These are phyloP conservation scores for Urechis unicinctus DNA, from an alignment of 2,888 invertebrate genomes.

Conservation along the genomic window DNA sequence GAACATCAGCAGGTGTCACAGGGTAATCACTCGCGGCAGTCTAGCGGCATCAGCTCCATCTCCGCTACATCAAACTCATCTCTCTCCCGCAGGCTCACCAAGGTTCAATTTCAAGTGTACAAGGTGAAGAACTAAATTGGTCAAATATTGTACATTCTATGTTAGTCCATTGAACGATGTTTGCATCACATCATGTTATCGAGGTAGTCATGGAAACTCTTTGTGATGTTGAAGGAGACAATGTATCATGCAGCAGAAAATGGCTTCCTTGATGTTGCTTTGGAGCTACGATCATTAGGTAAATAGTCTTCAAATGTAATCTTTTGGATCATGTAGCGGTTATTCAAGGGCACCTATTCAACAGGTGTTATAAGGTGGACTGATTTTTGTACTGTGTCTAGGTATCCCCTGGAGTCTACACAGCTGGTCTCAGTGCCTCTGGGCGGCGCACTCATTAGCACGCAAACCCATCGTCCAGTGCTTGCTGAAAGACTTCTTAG, in stretches of 20 bases:
- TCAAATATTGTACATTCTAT: too few species aligned
- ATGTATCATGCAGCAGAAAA: constrained; percentile 92
- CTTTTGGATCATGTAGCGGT: too few species aligned
- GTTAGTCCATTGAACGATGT: neutral
- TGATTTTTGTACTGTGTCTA: too few species aligned
- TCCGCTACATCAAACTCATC: neutral
- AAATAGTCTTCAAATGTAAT: too few species aligned
- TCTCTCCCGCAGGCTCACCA: neutral
- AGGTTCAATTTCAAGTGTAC: neutral
- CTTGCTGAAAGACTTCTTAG: constrained; percentile 79
- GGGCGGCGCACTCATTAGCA: constrained; percentile 77
- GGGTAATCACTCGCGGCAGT: too few species aligned
- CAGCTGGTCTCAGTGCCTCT: constrained; percentile 84
- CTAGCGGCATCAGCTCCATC: neutral
- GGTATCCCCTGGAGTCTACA: constrained; percentile 85
- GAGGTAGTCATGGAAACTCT: too few species aligned
- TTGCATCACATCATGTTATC: too few species aligned
- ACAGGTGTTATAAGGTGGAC: too few species aligned
- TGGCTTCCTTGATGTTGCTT: constrained; percentile 81
- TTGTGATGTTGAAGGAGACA: constrained; percentile 68
- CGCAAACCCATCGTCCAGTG: constrained; percentile 81
- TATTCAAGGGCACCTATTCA: too few species aligned
- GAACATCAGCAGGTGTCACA: too few species aligned
- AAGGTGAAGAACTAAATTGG: neutral
- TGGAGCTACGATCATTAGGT: constrained; percentile 83